These are phyloP conservation scores for Lytechinus variegatus DNA, from an alignment of 35 echinoderm and acorn worm species.

Conservation along the genomic window DNA sequence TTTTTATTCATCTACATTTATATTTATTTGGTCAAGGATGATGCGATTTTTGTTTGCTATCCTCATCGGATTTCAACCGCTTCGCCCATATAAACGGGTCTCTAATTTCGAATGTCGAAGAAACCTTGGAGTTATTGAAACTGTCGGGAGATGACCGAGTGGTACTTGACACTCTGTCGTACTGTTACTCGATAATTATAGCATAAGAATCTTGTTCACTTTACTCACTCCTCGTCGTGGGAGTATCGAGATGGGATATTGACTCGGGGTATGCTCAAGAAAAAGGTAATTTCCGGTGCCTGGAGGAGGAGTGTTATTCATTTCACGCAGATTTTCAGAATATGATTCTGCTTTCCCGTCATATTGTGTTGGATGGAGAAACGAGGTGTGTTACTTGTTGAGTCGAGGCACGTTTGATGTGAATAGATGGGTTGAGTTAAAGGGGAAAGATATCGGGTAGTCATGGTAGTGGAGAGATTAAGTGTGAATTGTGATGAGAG, in stretches of 20 bases:
- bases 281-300: constrained; percentile 1
- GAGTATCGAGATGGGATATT: not conserved
- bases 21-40: too few species aligned
- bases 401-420: not conserved
- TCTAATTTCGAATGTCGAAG: not conserved
- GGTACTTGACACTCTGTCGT: not conserved
- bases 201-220: constrained; percentile 1
- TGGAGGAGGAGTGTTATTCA: not conserved
- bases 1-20: too few species aligned
- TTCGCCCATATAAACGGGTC: not conserved
- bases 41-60: too few species aligned
- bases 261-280: not conserved
- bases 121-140: not conserved
- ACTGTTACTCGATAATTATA: not conserved
- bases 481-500: too few species aligned
- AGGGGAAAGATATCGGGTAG: not conserved
- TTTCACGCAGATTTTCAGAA: not conserved
- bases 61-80: too few species aligned
- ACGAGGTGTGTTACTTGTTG: not conserved
- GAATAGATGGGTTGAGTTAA: not conserved
- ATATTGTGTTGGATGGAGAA: not conserved
- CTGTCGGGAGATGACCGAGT: not conserved
- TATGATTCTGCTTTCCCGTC: not conserved
- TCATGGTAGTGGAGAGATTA: not conserved
- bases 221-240: not conserved